These are phyloP conservation scores for Rhimphoctona megacephalus DNA, from an alignment of 2,888 invertebrate species.

Conservation along the genomic window DNA sequence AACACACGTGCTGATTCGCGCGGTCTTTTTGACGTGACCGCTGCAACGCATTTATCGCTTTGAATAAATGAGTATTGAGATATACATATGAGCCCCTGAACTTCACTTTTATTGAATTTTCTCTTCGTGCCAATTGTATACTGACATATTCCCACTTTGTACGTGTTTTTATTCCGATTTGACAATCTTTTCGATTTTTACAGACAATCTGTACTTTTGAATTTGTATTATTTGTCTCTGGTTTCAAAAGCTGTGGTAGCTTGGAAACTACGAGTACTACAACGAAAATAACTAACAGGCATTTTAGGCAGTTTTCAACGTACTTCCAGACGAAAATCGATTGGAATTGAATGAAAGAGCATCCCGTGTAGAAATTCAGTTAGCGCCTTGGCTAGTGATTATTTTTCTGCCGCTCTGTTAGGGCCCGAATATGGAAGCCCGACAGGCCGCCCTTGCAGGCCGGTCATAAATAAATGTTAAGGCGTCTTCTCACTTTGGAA, in stretches of 20 bases:
- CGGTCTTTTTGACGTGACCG: neutral
- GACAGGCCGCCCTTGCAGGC: too few relatives aligned
- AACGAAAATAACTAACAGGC: neutral
- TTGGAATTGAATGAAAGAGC: too few relatives aligned
- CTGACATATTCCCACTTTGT: neutral
- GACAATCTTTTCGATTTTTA: neutral
- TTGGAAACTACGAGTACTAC: neutral
- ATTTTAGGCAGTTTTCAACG: neutral
- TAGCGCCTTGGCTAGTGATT: too few relatives aligned
- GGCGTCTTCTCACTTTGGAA: too few relatives aligned
- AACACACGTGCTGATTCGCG: neutral
- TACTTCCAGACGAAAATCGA: too few relatives aligned
- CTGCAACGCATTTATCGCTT: neutral
- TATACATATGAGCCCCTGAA: neutral
- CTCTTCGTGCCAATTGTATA: neutral
- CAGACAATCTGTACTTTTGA: neutral
- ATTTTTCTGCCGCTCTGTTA: too few relatives aligned
- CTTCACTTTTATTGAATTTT: neutral
- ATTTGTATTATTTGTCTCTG: neutral
- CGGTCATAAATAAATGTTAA: too few relatives aligned
- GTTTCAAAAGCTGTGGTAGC: neutral
- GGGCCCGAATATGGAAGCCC: too few relatives aligned
- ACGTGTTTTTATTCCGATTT: too few relatives aligned
- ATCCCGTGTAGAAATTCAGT: too few relatives aligned
- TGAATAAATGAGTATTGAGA: neutral